Conservation (phyloP, 1,140 invertebrate genomes). For the Neodiprion lecontei region DNA sequence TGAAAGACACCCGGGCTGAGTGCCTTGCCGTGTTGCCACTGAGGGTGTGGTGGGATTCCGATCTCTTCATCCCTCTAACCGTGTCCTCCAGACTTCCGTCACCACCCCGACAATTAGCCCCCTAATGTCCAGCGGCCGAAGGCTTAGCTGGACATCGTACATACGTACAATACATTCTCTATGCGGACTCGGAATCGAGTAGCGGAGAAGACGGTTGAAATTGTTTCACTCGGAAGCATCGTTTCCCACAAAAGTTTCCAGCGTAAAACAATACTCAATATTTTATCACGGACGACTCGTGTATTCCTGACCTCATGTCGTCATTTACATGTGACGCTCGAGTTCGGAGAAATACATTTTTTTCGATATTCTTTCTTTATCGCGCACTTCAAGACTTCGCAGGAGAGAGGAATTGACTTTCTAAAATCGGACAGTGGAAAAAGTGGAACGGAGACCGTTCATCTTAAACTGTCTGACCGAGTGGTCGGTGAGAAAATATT, state of each 20-base stretch:
- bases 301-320: no score
- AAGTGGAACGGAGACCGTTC: no score
- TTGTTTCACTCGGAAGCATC: background rate
- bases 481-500: constrained; percentile 38
- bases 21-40: constrained; percentile 53
- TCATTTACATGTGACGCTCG: no score
- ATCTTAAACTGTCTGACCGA: no score
- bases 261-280: background rate
- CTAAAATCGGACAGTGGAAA: no score
- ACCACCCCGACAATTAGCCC: constrained; percentile 44
- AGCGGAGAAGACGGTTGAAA: background rate
- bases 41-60: constrained; percentile 31
- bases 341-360: no score
- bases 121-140: background rate
- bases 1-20: constrained; percentile 55
- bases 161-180: background rate
- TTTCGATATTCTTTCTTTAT: no score
- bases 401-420: no score
- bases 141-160: background rate
- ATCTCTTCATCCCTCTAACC: constrained; percentile 33
- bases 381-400: no score
- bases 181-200: background rate
- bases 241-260: background rate
- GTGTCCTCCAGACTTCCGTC: constrained; percentile 38
- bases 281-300: background rate